phyloP scores from a whole-genome alignment of 2,113 vertebrate species.

The Fulica atra region DNA sequence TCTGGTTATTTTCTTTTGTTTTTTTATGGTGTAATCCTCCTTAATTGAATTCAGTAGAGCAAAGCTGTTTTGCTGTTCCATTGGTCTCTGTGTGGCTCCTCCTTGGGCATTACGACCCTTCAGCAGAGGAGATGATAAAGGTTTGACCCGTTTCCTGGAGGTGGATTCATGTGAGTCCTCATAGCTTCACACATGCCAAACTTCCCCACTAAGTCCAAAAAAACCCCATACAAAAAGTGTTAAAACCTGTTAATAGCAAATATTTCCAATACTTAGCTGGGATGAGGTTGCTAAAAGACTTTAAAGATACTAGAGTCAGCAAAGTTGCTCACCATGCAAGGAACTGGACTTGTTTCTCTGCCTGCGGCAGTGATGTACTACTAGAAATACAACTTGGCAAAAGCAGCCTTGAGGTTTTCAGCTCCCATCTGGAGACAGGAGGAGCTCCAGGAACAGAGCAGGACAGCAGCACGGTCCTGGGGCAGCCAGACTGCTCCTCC shows the following conservation, averaged over 20 bases:
- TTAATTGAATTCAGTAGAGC: background rate
- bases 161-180: background rate
- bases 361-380: accelerated
- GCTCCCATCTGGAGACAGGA: accelerated
- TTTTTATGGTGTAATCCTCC: background rate
- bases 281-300: background rate
- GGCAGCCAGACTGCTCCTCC: accelerated
- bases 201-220: no score
- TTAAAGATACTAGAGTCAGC: background rate
- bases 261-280: background rate
- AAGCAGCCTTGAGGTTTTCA: background rate
- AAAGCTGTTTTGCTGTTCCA: background rate
- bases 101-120: accelerated
- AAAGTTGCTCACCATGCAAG: background rate
- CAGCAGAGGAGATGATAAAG: background rate
- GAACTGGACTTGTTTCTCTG: background rate
- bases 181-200: background rate
- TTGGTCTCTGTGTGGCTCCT: background rate
- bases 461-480: background rate
- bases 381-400: background rate
- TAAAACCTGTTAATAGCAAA: background rate
- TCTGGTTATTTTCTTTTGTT: background rate
- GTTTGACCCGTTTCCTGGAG: background rate
- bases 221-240: no score
- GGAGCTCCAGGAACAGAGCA: background rate